Percentiles rank a stretch among this genome's conserved stretches.
phyloP scores from a whole-genome alignment of 2,888 invertebrate species.

The Drosophila robusta region DNA sequence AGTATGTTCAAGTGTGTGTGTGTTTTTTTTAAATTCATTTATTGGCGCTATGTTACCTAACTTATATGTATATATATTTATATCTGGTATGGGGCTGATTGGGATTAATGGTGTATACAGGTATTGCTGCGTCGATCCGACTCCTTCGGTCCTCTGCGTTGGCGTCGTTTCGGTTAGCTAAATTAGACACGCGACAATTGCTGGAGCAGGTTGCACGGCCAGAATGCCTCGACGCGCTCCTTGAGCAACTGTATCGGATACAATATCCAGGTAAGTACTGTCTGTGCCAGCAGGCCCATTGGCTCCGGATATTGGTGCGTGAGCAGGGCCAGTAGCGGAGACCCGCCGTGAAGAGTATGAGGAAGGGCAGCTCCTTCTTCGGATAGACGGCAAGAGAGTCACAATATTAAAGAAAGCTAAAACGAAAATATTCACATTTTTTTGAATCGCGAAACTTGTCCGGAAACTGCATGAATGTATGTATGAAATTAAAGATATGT shows the following conservation, averaged over 20 bases:
- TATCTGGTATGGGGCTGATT: too few species aligned
- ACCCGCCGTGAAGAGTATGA: conserved; percentile 95
- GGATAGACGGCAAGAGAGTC: conserved; percentile 97
- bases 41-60: too few species aligned
- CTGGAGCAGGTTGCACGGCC: conserved; percentile 93
- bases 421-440: too few species aligned
- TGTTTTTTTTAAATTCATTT: too few species aligned
- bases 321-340: conserved; percentile 93
- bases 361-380: conserved; percentile 96
- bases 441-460: too few species aligned
- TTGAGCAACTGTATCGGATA: conserved; percentile 92
- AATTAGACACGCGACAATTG: conserved; percentile 89
- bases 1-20: conserved; percentile 26
- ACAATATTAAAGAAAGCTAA: too few species aligned
- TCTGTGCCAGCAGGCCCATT: conserved; percentile 93
- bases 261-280: conserved; percentile 91
- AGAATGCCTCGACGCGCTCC: conserved; percentile 90
- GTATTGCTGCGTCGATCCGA: too few species aligned
- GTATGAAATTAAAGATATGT: too few species aligned
- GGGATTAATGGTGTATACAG: too few species aligned
- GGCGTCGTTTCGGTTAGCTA: conserved; percentile 47
- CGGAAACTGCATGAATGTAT: too few species aligned
- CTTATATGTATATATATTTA: too few species aligned
- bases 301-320: conserved; percentile 97
- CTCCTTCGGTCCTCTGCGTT: too few species aligned